Percentiles rank a stretch among this genome's conserved stretches.
phyloP scores from a whole-genome alignment of 2,113 vertebrate genomes.

The Xenopus borealis region DNA sequence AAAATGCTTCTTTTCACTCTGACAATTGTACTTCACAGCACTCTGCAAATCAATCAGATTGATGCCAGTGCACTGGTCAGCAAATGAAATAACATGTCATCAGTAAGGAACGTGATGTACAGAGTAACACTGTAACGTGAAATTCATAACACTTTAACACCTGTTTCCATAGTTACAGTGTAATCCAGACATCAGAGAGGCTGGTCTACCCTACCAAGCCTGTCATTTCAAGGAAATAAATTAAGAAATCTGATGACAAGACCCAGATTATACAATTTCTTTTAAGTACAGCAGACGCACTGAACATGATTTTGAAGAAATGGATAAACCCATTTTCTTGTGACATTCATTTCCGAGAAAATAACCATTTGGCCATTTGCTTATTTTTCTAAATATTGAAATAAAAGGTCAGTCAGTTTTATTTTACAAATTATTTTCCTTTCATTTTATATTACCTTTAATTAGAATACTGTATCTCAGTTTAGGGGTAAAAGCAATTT shows the following conservation, averaged over 20 bases:
- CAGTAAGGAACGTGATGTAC: conserved; percentile 61
- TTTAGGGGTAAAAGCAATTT: no score
- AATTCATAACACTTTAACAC: conserved; percentile 76
- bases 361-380: neutral
- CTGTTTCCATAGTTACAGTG: conserved; percentile 81
- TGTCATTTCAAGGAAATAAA: conserved; percentile 77
- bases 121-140: conserved; percentile 70
- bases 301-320: conserved; percentile 49
- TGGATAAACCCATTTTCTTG: conserved; percentile 55
- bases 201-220: conserved; percentile 64
- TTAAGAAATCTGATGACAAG: conserved; percentile 71
- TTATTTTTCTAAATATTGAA: neutral
- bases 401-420: neutral
- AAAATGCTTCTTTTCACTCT: conserved; percentile 6
- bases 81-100: conserved; percentile 62
- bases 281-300: conserved; percentile 61
- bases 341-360: conserved; percentile 57
- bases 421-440: neutral
- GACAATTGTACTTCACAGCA: conserved; percentile 18
- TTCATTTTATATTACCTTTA: no score
- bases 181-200: conserved; percentile 75
- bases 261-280: conserved; percentile 68
- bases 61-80: conserved; percentile 60
- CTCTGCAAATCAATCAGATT: conserved; percentile 56
- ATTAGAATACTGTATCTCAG: no score